Conservation (phyloP, 30 jellyfish, hydroid and myxozoan genomes). For the Turritopsis rubra region DNA sequence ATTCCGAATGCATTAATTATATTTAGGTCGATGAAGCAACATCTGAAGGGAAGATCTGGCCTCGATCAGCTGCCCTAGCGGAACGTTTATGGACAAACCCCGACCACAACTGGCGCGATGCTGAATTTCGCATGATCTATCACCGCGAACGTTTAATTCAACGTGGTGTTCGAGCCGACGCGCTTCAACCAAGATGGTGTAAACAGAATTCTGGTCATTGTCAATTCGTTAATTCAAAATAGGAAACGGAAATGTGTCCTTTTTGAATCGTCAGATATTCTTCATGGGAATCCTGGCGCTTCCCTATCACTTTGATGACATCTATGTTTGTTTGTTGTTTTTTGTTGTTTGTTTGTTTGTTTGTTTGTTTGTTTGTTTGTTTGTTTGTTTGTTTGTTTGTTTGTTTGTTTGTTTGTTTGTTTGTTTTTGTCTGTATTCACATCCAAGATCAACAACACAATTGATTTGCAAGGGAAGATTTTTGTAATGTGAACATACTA, state of each 20-base stretch:
- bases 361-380: not conserved
- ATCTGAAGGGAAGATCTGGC: constrained; percentile 83
- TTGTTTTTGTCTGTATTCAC: not conserved
- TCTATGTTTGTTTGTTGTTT: too few relatives aligned
- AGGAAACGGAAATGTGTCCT: not conserved
- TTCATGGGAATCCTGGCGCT: not conserved
- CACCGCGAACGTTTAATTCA: constrained; percentile 78
- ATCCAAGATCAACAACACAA: not conserved
- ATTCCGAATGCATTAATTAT: not conserved
- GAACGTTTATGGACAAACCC: constrained; percentile 94
- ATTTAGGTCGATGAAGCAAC: constrained; percentile 64
- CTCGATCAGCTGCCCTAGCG: constrained; percentile 87
- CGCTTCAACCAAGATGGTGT: constrained; percentile 83
- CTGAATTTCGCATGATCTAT: constrained; percentile 59
- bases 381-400: not conserved
- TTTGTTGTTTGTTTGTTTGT: not conserved
- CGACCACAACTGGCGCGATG: constrained; percentile 65
- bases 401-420: too few relatives aligned
- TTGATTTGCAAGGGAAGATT: too few relatives aligned
- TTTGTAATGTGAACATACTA: too few relatives aligned
- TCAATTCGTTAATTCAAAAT: not conserved
- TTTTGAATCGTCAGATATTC: not conserved
- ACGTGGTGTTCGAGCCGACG: constrained; percentile 72
- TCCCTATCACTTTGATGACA: too few relatives aligned
- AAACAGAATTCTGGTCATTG: constrained; percentile 78